Evolutionary conservation across 2,113 vertebrate species (phyloP), one percentile per base, ranked within the genome.

Genomic region (Penelope pileata): DNA sequence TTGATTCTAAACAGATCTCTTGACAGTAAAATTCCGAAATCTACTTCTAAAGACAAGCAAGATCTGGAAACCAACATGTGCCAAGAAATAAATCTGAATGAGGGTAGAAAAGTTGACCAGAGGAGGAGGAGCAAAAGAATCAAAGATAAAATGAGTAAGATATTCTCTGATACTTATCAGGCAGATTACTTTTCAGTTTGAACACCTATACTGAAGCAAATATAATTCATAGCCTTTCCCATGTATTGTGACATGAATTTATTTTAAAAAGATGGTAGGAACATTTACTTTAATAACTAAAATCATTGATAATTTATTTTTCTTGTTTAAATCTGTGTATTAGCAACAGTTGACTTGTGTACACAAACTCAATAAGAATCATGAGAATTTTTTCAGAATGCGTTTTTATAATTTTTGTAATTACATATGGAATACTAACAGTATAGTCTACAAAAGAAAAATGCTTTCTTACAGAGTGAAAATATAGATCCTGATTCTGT

Each of bases 71-170:
- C 29, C 9, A 73, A 43, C 24, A 27, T 19, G n/a, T 38, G 30
- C 48, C 79, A 73, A 66, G 51, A 78, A 59, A 23, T 58, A 56
- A 23, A 40, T 92, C 80, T 74, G 59, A 66, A 88, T 2, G 51
- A 66, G 58, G 62, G 62, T 30, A 45, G 56, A 59, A 63, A 47
- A 68, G 29, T 24, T 84, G 30, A 91, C 42, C 63, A 83, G 45
- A 94, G 86, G 58, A 95, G 84, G 90, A 97, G 80, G 54, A 97
- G 92, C 50, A 82, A 81, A 90, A 97, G 91, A 93, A 47, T 93
- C 8, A 6, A 56, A 77, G 62, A 23, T 51, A 97, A 91, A 88
- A 73, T 7, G 12, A 94, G 98, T 98, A 94, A 97, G 96, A 48
- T 56, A 50, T 38, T 89, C 40, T 96, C 16, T 88, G 47, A 29